These are phyloP conservation scores for Sebastes elongatus DNA, from an alignment of 2,797 vertebrate genomes.

Conservation along the genomic window DNA sequence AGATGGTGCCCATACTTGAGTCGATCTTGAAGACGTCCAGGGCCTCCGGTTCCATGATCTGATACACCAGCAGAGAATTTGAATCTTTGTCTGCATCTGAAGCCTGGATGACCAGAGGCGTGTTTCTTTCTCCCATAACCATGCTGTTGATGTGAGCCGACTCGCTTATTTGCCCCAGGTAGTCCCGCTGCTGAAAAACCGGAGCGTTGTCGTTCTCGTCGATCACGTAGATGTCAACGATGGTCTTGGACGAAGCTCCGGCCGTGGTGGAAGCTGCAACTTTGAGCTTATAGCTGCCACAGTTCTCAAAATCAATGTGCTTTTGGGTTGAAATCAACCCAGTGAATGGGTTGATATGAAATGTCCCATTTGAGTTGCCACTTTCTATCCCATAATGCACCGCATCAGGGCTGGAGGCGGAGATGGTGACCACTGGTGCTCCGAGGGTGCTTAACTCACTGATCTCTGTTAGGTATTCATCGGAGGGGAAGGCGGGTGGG, in stretches of 20 bases:
- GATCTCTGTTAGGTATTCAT: slow-evolving; percentile 91
- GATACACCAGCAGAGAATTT: slow-evolving; percentile 89
- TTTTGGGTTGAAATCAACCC: slow-evolving; percentile 88
- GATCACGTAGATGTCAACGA: slow-evolving; percentile 87
- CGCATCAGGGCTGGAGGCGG: slow-evolving; percentile 85
- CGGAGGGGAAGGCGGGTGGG: slow-evolving; percentile 86
- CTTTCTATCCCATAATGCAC: slow-evolving; percentile 91
- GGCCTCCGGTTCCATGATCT: slow-evolving; percentile 89
- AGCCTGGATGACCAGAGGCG: slow-evolving; percentile 89
- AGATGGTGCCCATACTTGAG: slow-evolving; percentile 90
- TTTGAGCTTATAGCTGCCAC: slow-evolving; percentile 86
- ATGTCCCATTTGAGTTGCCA: slow-evolving; percentile 86
- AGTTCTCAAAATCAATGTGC: slow-evolving; percentile 89
- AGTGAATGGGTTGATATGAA: slow-evolving; percentile 89
- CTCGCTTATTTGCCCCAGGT: slow-evolving; percentile 90
- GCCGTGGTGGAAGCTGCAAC: slow-evolving; percentile 86
- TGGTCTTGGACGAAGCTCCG: slow-evolving; percentile 81
- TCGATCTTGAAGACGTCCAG: slow-evolving; percentile 89
- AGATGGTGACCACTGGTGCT: slow-evolving; percentile 85
- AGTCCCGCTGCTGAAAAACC: slow-evolving; percentile 81
- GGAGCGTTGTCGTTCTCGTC: slow-evolving; percentile 96
- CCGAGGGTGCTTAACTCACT: slow-evolving; percentile 86
- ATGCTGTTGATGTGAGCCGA: slow-evolving; percentile 87
- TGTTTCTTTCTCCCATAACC: slow-evolving; percentile 87
- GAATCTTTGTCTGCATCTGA: slow-evolving; percentile 88